phyloP scores from a whole-genome alignment of 2,113 vertebrate species.

The Pongo abelii region DNA sequence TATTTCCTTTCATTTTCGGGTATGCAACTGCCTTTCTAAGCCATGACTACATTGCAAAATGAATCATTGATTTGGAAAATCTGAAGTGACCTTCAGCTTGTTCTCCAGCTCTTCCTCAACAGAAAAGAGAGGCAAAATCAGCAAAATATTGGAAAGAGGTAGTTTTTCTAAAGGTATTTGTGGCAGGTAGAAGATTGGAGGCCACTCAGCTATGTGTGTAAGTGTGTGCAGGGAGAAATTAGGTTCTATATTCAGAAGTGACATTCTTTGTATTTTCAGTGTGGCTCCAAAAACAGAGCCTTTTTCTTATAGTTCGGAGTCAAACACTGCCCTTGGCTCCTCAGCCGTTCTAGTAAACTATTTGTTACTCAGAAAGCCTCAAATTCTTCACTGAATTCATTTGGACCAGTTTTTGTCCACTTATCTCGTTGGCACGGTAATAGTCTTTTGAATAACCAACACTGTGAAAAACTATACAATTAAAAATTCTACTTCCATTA shows the following conservation, averaged over 20 bases:
- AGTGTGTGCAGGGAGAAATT: not conserved
- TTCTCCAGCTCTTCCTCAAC: constrained; percentile 66
- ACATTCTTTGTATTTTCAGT: not conserved
- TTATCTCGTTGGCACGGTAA: not conserved
- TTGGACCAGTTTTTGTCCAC: not conserved
- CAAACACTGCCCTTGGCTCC: not conserved
- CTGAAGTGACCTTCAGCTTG: constrained; percentile 69
- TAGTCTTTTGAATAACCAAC: not conserved
- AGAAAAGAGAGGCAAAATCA: constrained; percentile 69
- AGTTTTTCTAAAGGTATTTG: constrained; percentile 7
- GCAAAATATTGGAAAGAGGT: constrained; percentile 46
- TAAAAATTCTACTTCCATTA: not conserved
- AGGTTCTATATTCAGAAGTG: not conserved
- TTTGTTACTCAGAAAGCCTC: not conserved
- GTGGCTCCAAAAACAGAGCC: not conserved
- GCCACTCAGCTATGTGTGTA: not conserved
- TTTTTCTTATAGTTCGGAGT: not conserved
- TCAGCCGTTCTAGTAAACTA: not conserved
- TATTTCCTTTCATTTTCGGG: constrained; percentile 69
- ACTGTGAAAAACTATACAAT: not conserved
- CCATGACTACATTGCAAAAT: constrained; percentile 70
- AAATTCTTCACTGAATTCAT: not conserved
- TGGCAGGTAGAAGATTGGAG: not conserved
- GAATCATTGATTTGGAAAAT: constrained; percentile 80
- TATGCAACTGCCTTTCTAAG: constrained; percentile 67